These are phyloP conservation scores for Macroglossus sobrinus DNA, from an alignment of 2,113 vertebrate species.

Conservation along the genomic window DNA sequence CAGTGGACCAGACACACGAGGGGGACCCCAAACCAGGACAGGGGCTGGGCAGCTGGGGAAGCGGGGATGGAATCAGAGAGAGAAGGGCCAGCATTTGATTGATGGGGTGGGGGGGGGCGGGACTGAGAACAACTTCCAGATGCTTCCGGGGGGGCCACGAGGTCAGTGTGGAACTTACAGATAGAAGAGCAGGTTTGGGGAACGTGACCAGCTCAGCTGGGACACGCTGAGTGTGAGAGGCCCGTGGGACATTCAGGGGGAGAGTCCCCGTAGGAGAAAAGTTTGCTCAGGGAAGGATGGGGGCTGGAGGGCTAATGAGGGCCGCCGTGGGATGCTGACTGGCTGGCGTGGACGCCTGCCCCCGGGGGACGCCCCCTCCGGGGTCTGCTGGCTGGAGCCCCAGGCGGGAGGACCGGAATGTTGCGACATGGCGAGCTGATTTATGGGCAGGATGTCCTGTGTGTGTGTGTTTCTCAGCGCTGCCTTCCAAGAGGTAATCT, in stretches of 20 bases:
- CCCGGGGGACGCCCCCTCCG: accelerated
- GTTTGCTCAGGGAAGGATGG: neutral
- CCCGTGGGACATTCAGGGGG: neutral
- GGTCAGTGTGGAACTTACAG: accelerated
- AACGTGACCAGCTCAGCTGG: neutral
- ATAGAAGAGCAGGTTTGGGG: neutral
- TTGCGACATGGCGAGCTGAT: conserved; percentile 40
- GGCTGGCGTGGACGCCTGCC: neutral
- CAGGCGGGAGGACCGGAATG: neutral
- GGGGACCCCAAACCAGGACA: neutral
- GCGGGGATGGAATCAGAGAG: neutral
- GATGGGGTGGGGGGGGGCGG: accelerated
- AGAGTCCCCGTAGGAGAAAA: neutral
- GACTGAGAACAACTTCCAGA: neutral
- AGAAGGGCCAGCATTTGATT: neutral
- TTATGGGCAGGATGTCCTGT: conserved; percentile 42
- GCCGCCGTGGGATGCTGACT: neutral
- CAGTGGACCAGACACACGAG: accelerated
- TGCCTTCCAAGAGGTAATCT: conserved; percentile 45
- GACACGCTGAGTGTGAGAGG: accelerated
- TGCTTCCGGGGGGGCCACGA: neutral
- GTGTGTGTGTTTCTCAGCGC: conserved; percentile 42
- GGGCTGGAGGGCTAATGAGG: neutral
- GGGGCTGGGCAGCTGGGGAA: accelerated
- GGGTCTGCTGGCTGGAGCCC: neutral